phyloP scores from a whole-genome alignment of 2,888 invertebrate genomes.

The Heliconius aoede region DNA sequence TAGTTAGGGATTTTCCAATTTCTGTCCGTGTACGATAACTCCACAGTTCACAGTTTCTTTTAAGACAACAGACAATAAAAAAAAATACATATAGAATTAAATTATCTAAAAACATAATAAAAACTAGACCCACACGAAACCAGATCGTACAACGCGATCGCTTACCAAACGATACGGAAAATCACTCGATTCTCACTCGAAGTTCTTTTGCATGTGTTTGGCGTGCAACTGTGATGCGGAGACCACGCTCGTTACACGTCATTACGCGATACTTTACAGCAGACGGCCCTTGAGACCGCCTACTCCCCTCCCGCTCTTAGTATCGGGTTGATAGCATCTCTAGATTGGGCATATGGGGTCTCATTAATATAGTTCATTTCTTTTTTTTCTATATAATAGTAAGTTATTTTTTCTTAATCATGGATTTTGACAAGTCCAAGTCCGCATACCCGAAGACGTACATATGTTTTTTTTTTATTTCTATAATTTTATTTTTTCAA shows the following conservation, averaged over 20 bases:
- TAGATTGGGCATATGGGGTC: slow-evolving; percentile 56
- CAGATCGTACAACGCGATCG: slow-evolving; percentile 50
- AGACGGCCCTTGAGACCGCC: slow-evolving; percentile 83
- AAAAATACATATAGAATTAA: no score
- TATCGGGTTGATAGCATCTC: slow-evolving; percentile 52
- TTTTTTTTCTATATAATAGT: background rate
- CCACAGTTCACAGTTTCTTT: no score
- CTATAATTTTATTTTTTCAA: no score
- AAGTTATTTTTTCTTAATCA: background rate
- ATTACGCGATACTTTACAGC: slow-evolving; percentile 84
- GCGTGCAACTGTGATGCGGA: slow-evolving; percentile 64
- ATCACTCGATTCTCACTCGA: slow-evolving; percentile 49
- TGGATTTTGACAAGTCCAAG: no score
- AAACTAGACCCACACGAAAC: slow-evolving; percentile 7
- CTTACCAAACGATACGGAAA: slow-evolving; percentile 47
- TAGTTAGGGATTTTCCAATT: no score
- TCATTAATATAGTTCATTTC: background rate
- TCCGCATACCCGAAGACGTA: no score
- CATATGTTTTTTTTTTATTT: no score
- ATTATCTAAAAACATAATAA: background rate
- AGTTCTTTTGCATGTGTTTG: slow-evolving; percentile 52
- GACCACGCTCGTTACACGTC: slow-evolving; percentile 82
- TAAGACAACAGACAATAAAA: no score
- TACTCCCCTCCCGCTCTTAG: slow-evolving; percentile 55
- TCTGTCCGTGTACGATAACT: no score